Evolutionary conservation across 1,140 invertebrate species (phyloP), one percentile per base, ranked within the genome.

Genomic region (Meloidogyne hapla): DNA sequence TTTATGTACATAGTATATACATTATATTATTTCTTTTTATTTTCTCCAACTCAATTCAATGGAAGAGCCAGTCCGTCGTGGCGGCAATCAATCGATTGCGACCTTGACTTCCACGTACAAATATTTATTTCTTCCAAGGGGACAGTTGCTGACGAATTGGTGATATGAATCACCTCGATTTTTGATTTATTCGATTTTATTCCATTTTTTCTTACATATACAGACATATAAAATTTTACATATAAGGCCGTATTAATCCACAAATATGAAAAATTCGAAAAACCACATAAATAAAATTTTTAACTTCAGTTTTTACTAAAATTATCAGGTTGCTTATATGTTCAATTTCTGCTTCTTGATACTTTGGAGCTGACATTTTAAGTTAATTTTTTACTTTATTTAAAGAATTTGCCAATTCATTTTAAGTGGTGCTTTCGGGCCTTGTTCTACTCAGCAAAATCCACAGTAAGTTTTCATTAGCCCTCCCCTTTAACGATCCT

Each of bases 381-480:
- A 56, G 18, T n/a, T 56, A n/a, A n/a, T 56, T 56, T 33, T 33
- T 33, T 56, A 56, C 6, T 8, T 6, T n/a, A n/a, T 56, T n/a
- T 56, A n/a, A n/a, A 56, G n/a, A n/a, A 56, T 15, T 56, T 56
- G 18, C 8, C n/a, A 56, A 56, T 56, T 56, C 18, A n/a, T 56
- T 56, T 56, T 56, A 56, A 56, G 48, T 56, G 48, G 15, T 56
- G 18, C 48, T n/a, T 56, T 13, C 4, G 8, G 18, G 48, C n/a
- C 48, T 56, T n/a, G 48, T n/a, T 56, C 48, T 56, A 45, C 42
- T 45, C 13, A 13, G 42, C 1, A n/a, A 56, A 56, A 56, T 56
- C 48, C n/a, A 56, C 48, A 56, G 48, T 56, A 56, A n/a, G 48
- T 56, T 56, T 56, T 56, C 18, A n/a, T 56, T 56, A 56, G 48